Percentiles rank a stretch among this genome's conserved stretches.
Conservation (phyloP, 2,888 invertebrate species). For the Noctua janthe region DNA sequence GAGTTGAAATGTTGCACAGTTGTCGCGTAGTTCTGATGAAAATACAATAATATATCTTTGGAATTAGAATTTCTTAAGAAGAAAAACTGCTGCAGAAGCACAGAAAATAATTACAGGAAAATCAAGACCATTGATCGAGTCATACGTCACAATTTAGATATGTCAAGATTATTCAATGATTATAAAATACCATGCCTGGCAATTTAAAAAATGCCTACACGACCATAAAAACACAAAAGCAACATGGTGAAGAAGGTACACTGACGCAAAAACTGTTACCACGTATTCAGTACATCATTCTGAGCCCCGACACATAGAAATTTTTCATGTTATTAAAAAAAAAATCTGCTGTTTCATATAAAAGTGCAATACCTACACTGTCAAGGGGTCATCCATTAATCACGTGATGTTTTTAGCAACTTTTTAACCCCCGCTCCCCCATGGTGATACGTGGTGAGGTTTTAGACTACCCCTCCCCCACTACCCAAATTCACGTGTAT, state of each 20-base stretch:
- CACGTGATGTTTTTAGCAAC: too few species aligned
- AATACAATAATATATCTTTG: conserved; percentile 10
- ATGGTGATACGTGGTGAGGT: too few species aligned
- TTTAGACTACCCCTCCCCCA: too few species aligned
- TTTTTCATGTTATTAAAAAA: too few species aligned
- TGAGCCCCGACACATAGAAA: too few species aligned
- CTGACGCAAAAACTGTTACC: too few species aligned
- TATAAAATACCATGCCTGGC: neutral
- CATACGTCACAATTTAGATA: neutral
- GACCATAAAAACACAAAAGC: neutral
- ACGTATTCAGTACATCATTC: too few species aligned
- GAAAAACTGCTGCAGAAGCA: neutral
- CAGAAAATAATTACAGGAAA: neutral
- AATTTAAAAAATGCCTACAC: neutral
- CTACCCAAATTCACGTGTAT: too few species aligned
- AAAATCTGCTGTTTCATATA: too few species aligned
- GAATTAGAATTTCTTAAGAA: neutral
- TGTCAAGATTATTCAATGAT: neutral
- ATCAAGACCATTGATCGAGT: neutral
- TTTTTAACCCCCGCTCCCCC: too few species aligned
- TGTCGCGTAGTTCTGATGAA: conserved; percentile 42
- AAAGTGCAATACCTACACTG: too few species aligned
- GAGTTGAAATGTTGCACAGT: conserved; percentile 45
- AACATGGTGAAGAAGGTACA: neutral
- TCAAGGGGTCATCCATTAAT: too few species aligned